These are phyloP conservation scores for Caracal caracal DNA, from an alignment of 2,113 vertebrate species.

Conservation along the genomic window DNA sequence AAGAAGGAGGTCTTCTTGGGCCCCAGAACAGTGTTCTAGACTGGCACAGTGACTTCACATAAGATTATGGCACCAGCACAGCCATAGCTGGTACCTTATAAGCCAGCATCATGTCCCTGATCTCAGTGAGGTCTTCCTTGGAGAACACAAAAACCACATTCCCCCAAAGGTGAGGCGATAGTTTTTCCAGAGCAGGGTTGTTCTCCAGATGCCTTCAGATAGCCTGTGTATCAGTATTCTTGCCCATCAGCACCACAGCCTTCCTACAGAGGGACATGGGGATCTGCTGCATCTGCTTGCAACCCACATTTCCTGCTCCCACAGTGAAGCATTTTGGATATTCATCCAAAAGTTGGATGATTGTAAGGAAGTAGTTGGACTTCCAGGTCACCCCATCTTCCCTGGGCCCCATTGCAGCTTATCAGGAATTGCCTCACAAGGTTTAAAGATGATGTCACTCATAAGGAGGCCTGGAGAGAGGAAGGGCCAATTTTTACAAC, in stretches of 20 bases:
- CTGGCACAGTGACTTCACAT: background rate
- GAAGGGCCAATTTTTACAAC: background rate
- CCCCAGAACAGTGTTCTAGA: background rate
- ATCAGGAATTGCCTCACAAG: constrained; percentile 72
- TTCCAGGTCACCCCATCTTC: constrained; percentile 98
- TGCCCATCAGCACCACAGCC: constrained; percentile 80
- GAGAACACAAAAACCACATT: background rate
- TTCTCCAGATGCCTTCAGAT: background rate
- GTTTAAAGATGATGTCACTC: constrained; percentile 92
- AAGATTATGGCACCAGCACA: background rate
- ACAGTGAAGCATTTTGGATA: constrained; percentile 97
- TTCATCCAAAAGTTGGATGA: constrained; percentile 97
- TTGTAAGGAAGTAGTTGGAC: constrained; percentile 94
- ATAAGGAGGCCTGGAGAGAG: background rate
- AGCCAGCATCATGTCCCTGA: background rate
- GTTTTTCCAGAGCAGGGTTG: background rate
- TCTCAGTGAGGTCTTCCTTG: background rate
- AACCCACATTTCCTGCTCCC: constrained; percentile 96
- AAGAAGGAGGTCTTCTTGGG: background rate
- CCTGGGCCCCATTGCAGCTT: constrained; percentile 97
- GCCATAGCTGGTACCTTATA: background rate
- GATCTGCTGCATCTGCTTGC: constrained; percentile 98
- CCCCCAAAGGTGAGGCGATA: background rate
- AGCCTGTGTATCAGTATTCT: background rate
- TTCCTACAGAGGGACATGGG: constrained; percentile 94